These are phyloP conservation scores for Orthonyx spaldingii DNA, from an alignment of 2,113 vertebrate species.

Conservation along the genomic window DNA sequence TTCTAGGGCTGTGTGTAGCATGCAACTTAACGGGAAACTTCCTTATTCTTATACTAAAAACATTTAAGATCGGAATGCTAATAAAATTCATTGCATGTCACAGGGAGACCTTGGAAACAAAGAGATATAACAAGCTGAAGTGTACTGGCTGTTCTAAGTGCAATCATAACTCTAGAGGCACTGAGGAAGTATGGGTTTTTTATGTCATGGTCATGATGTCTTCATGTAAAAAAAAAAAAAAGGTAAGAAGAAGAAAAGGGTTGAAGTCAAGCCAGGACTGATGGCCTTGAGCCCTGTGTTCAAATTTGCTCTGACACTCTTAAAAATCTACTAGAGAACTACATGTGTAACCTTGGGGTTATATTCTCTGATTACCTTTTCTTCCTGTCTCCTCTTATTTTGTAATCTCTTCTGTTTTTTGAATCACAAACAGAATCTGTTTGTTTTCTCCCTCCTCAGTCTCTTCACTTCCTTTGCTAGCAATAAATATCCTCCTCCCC, in stretches of 20 bases:
- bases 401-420: background rate
- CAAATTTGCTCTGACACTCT: background rate
- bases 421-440: background rate
- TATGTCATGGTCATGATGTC: background rate
- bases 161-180: background rate
- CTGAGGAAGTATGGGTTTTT: background rate
- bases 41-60: background rate
- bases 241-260: background rate
- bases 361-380: background rate
- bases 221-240: background rate
- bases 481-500: background rate
- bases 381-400: background rate
- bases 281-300: background rate
- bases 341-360: background rate
- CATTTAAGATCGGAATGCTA: background rate
- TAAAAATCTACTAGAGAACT: background rate
- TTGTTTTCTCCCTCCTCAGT: background rate
- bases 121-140: background rate
- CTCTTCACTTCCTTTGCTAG: background rate
- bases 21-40: background rate
- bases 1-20: background rate
- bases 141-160: background rate
- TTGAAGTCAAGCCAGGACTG: background rate
- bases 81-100: background rate
- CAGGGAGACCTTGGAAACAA: background rate